Evolutionary conservation across 2,113 vertebrate species (phyloP), one percentile per base, ranked within the genome.

Genomic region (Pygoscelis antarcticus): DNA sequence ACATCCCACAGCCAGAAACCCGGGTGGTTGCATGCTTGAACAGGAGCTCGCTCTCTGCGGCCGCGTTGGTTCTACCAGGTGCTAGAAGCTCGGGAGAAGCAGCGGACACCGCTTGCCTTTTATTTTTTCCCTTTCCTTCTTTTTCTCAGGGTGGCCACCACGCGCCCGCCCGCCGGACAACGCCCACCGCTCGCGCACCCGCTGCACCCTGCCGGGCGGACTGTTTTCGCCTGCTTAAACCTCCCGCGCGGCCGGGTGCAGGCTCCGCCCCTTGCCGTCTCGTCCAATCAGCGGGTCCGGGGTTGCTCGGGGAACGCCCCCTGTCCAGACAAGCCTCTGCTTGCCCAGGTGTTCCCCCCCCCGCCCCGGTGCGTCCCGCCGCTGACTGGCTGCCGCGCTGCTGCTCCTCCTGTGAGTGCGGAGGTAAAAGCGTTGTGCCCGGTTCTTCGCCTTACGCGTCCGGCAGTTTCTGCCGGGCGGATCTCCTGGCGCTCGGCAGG

Each of bases 161-260:
- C 3, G 7, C 29, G 2, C 51, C 38, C 21, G 13, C 46, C 44
- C 8, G 7, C 32, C 8, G 49, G 13, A 18, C 16, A 29, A 20
- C 2, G 7, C 2, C 4, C 4, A 15, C 7, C 4, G 18, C 69
- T 11, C 13, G 0, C 47, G 47, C 17, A 27, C 2, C 58, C 22
- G 6, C 14, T 5, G 9, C 58, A 36, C 9, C 9, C 58, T 11
- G 22, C 15, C 6, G 22, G 9, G 13, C 34, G 2, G 34, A 6
- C 7, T 65, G 62, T 12, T 30, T 10, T 10, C 5, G 18, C 40
- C 38, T 26, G 46, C 32, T 27, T 19, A 57, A n/a, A 51, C 18
- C 34, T 36, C 34, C 68, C 16, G 23, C 11, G 44, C 44, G 3
- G 29, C 16, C 52, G 27, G 52, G 52, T 54, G 52, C 26, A 27